These are phyloP conservation scores for Whitmania pigra DNA, from an alignment of 1,140 invertebrate species.

Conservation along the genomic window DNA sequence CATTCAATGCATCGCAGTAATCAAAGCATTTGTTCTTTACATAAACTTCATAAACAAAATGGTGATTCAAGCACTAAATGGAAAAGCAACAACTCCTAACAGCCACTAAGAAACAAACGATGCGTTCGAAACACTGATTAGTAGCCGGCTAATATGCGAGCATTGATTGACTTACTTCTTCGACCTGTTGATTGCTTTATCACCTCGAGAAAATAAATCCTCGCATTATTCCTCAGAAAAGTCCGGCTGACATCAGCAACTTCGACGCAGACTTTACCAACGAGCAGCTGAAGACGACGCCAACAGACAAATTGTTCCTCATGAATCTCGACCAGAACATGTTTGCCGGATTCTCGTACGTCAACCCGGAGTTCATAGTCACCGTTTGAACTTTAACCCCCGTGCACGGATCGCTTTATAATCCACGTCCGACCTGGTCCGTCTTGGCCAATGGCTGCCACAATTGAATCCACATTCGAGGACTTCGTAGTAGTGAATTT, in stretches of 20 bases:
- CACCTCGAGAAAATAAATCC: neutral
- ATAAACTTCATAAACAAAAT: too few relatives aligned
- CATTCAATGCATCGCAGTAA: too few relatives aligned
- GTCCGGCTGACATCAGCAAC: conserved; percentile 94
- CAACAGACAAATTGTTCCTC: conserved; percentile 97
- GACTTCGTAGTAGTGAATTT: too few relatives aligned
- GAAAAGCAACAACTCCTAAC: too few relatives aligned
- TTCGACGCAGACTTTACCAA: conserved; percentile 99
- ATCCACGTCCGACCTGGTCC: neutral
- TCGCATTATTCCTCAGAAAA: conserved; percentile 59
- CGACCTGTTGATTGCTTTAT: too few relatives aligned
- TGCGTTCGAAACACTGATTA: neutral
- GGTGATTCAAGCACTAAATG: too few relatives aligned
- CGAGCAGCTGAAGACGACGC: conserved; percentile 67
- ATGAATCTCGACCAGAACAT: conserved; percentile 99
- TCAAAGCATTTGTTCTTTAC: too few relatives aligned
- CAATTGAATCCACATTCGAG: too few relatives aligned
- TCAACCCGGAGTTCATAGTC: conserved; percentile 55
- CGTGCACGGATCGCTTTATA: neutral
- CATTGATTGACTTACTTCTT: too few relatives aligned
- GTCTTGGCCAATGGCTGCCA: too few relatives aligned
- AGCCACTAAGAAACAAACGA: neutral
- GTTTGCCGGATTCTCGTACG: conserved; percentile 94
- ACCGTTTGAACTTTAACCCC: conserved; percentile 28
- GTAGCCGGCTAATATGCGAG: too few relatives aligned